Evolutionary conservation across 2,888 invertebrate species (phyloP), one percentile per base, ranked within the genome.

Genomic region (Baccha elongata): DNA sequence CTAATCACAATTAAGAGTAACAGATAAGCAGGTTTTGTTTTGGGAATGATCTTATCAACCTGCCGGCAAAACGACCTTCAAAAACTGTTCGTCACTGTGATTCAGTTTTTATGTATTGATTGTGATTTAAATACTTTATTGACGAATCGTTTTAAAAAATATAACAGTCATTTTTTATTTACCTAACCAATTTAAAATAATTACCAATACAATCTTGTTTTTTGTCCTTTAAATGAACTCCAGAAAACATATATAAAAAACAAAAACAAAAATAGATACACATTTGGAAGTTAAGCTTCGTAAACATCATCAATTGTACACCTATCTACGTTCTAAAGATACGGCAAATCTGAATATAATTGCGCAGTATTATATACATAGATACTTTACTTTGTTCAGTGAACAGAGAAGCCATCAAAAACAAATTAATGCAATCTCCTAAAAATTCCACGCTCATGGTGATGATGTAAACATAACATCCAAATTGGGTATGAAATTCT

Each of bases 301-400:
- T 13, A 17, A 13, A 23, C 21, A 55, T n/a, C 23, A 35, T 26
- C 8, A 48, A 19, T 1, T 58, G 50, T 58, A 21, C 74, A 42
- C 42, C 29, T 17, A 40, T 11, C 13, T 35, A 17, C 23, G 53
- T 55, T 55, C 55, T 23, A 55, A 32, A 23, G 15, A n/a, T 23
- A 21, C 53, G 7, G 21, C 21, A 10, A 17, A 35, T 52, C 32
- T 10, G 11, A 55, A 23, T 2, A 17, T 62, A 81, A 71, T 7
- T 76, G 81, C 81, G 76, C 81, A 81, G 50, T 74, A n/a, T 46
- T n/a, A 21, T 32, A 29, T 48, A n/a, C n/a, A n/a, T n/a, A n/a
- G n/a, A n/a, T n/a, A n/a, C n/a, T n/a, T n/a, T 48, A 65, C 44
- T 60, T 44, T 19, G 44, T 65, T 62, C 80, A 65, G n/a, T 74